Conservation (phyloP, 2,797 vertebrate genomes). For the Benthosema pterotum region DNA sequence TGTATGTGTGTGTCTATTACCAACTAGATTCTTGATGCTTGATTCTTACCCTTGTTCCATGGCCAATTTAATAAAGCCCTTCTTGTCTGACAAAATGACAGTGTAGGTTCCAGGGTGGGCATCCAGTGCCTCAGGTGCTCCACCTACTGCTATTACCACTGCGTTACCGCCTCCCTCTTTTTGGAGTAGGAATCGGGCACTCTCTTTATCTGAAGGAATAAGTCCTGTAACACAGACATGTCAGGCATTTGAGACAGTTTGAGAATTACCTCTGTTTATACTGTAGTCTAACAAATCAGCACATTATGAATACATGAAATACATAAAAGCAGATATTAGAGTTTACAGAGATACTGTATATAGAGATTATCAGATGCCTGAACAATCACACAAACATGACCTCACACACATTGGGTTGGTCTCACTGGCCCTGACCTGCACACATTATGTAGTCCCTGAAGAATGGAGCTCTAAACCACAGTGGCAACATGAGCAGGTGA, state of each 20-base stretch:
- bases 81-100: slow-evolving; percentile 85
- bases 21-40: too few relatives aligned
- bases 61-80: slow-evolving; percentile 93
- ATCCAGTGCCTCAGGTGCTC: slow-evolving; percentile 89
- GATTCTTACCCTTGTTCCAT: slow-evolving; percentile 88
- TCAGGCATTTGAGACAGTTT: neutral
- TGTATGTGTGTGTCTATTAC: too few relatives aligned
- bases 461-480: slow-evolving; percentile 92
- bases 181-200: slow-evolving; percentile 77
- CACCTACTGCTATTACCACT: slow-evolving; percentile 86
- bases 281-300: too few relatives aligned
- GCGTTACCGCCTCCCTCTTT: slow-evolving; percentile 77
- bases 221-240: slow-evolving; percentile 78
- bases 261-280: too few relatives aligned
- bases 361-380: neutral
- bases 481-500: slow-evolving; percentile 87
- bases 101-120: slow-evolving; percentile 85
- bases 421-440: slow-evolving; percentile 76
- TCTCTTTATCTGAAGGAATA: slow-evolving; percentile 87
- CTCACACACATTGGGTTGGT: neutral
- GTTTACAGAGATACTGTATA: too few relatives aligned
- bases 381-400: neutral
- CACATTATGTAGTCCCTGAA: slow-evolving; percentile 92
- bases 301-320: too few relatives aligned
- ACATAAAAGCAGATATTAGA: neutral